Evolutionary conservation across 1,140 invertebrate genomes (phyloP), one percentile per base, ranked within the genome.

Genomic region (Diuraphis noxia): DNA sequence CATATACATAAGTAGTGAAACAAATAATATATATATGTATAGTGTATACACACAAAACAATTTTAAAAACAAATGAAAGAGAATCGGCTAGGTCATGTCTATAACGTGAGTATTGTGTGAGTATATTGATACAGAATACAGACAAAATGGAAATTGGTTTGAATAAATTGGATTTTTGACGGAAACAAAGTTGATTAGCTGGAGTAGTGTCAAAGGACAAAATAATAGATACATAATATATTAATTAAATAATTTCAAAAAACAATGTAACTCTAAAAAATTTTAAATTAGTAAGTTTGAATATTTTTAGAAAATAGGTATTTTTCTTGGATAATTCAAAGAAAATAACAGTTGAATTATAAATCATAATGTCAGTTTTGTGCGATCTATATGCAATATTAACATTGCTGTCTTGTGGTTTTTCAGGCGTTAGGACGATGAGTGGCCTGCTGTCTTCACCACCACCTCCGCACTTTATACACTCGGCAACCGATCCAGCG

Each of bases 381-480:
- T n/a, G 30, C 3, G 1, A 63, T 34, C 19, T 17, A 79, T 30
- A n/a, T 38, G 5, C 13, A 84, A 38, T 43, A 46, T 85, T 88
- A 79, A 38, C 56, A 49, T 77, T 77, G 19, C 5, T 34, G 19
- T 90, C 49, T 90, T 36, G 2, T 34, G 36, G 7, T 63, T 72
- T 89, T 89, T 4, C 34, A 91, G 89, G 89, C 25, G 89, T 79
- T 30, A 49, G 89, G 19, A 79, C 89, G 34, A 82, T 91, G 89
- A 91, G 89, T 79, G 89, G 89, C 2, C 23, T 91, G 30, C 38
- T 91, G 77, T 1, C 72, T n/a, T n/a, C 43, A 8, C 43, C 89
- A 25, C 77, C 77, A 30, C 72, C 89, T n/a, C 89, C 89, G 21
- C 89, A 91, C 17, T 91, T 91, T 25, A 82, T 82, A 36, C 77